Percentiles rank a stretch among this genome's conserved stretches.
phyloP scores from a whole-genome alignment of 1,140 invertebrate genomes.

The Chironomus tepperi region DNA sequence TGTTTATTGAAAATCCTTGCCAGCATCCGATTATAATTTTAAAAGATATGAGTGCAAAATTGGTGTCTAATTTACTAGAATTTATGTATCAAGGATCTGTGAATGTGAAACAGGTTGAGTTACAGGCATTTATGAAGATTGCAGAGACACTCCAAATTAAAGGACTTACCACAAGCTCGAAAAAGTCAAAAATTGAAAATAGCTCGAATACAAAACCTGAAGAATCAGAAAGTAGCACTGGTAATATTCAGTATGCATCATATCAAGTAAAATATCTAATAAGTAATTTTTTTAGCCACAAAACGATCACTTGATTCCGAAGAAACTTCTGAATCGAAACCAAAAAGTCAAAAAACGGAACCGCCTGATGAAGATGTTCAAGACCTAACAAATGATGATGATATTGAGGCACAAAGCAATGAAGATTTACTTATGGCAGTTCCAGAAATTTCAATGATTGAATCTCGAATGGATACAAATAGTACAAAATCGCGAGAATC shows the following conservation, averaged over 20 bases:
- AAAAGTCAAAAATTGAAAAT: slow-evolving; percentile 14
- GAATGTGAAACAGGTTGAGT: slow-evolving; percentile 76
- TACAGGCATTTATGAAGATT: slow-evolving; percentile 69
- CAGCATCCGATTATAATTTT: slow-evolving; percentile 78
- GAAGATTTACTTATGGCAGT: slow-evolving; percentile 37
- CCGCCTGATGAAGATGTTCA: slow-evolving; percentile 26
- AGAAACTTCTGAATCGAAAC: background rate
- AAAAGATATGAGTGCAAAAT: slow-evolving; percentile 72
- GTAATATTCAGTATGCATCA: background rate
- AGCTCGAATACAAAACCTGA: no score
- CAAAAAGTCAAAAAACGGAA: slow-evolving; percentile 26
- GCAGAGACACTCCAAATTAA: slow-evolving; percentile 74
- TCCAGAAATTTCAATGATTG: slow-evolving; percentile 36
- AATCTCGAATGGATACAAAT: background rate
- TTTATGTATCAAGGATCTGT: slow-evolving; percentile 87
- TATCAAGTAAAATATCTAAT: background rate
- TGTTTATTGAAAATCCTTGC: slow-evolving; percentile 80
- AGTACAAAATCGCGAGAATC: background rate
- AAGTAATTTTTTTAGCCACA: background rate
- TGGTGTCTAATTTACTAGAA: slow-evolving; percentile 73
- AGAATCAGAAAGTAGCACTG: background rate
- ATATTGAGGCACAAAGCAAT: slow-evolving; percentile 30
- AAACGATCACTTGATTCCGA: background rate
- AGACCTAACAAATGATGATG: slow-evolving; percentile 30
- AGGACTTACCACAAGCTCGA: slow-evolving; percentile 46